Evolutionary conservation across 2,888 invertebrate species (phyloP).

Genomic region (Nomada fabriciana): DNA sequence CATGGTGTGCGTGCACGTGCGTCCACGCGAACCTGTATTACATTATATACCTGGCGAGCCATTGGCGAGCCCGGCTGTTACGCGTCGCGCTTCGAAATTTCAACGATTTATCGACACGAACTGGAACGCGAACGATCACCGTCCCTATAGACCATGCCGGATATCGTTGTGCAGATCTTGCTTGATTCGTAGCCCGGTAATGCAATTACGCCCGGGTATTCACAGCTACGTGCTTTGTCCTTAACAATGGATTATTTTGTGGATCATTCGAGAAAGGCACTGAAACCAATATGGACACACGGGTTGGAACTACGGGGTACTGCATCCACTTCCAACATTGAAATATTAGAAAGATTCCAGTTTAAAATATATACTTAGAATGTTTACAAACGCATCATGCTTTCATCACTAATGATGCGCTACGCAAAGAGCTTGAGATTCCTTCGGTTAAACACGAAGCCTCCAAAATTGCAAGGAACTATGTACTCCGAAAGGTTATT

Average conservation of each 20-base stretch:
- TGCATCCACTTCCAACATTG: too few species aligned
- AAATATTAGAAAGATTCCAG: too few species aligned
- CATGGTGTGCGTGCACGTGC: slow-evolving; percentile 48
- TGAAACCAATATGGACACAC: too few species aligned
- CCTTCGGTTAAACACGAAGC: too few species aligned
- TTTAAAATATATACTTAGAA: too few species aligned
- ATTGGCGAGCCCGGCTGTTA: slow-evolving; percentile 51
- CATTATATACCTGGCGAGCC: slow-evolving; percentile 15
- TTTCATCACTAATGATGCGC: too few species aligned
- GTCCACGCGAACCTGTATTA: slow-evolving; percentile 50
- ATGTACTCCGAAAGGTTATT: too few species aligned
- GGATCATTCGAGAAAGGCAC: not conserved
- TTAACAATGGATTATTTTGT: not conserved
- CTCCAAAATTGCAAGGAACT: too few species aligned
- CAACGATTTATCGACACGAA: slow-evolving; percentile 73
- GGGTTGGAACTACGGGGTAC: too few species aligned
- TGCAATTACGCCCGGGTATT: slow-evolving; percentile 25
- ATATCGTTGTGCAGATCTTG: slow-evolving; percentile 40
- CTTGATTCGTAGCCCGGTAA: slow-evolving; percentile 32
- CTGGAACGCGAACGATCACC: slow-evolving; percentile 61
- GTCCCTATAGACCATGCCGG: slow-evolving; percentile 17
- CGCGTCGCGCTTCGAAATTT: slow-evolving; percentile 73
- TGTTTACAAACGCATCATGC: too few species aligned
- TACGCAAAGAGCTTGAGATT: too few species aligned
- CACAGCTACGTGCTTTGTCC: slow-evolving; percentile 34